Conservation (phyloP, 2,797 vertebrate genomes). For the Chiroxiphia lanceolata region DNA sequence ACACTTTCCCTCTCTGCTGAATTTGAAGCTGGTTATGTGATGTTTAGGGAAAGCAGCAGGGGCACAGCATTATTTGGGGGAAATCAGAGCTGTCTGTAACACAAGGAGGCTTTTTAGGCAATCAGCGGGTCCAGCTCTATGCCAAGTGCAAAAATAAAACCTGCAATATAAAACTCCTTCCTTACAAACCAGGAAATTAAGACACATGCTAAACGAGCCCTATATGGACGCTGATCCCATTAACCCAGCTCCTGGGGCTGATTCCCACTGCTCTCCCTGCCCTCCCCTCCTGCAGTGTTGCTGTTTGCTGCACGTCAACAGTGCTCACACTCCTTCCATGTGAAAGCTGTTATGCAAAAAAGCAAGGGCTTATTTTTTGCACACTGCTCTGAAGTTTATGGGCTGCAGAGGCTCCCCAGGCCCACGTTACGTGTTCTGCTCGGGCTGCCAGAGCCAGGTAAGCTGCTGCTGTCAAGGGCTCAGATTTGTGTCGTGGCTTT, state of each 20-base stretch:
- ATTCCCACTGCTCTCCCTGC: neutral
- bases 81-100: neutral
- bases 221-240: neutral
- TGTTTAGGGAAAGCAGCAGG: neutral
- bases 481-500: neutral
- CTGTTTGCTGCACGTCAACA: neutral
- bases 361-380: neutral
- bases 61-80: neutral
- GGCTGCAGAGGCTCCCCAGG: neutral
- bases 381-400: neutral
- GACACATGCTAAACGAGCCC: neutral
- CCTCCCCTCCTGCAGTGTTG: neutral
- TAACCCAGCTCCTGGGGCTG: neutral
- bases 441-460: neutral
- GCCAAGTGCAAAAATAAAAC: neutral
- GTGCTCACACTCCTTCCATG: neutral
- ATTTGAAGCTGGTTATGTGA: neutral
- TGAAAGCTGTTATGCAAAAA: constrained; percentile 6
- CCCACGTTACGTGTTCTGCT: neutral
- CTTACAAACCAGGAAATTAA: neutral
- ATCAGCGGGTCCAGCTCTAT: neutral
- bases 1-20: neutral
- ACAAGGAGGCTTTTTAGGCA: neutral
- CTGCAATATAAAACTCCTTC: neutral
- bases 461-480: neutral